These are phyloP conservation scores for Notoglanidium macrostoma DNA, from an alignment of 2,797 vertebrate species.

Conservation along the genomic window DNA sequence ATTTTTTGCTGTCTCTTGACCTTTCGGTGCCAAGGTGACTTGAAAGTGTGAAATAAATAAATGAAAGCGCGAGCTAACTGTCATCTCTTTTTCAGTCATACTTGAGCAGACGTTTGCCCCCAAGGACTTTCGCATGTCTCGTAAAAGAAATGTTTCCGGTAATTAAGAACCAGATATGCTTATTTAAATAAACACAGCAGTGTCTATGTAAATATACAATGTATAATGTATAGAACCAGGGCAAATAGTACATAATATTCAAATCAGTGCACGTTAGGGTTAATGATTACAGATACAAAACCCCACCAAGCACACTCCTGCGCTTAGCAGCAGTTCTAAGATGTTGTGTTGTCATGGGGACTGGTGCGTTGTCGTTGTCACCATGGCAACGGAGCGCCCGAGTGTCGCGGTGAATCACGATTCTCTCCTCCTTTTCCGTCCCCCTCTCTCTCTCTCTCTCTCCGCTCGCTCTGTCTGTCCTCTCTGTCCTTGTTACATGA, in stretches of 20 bases:
- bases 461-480: neutral
- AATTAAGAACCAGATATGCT: neutral
- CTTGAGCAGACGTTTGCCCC: neutral
- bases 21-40: neutral
- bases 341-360: conserved; percentile 24
- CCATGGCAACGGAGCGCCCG: conserved; percentile 26
- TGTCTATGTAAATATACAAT: neutral
- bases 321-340: conserved; percentile 6
- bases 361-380: conserved; percentile 25
- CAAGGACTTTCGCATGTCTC: neutral
- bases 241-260: neutral
- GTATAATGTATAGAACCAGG: neutral
- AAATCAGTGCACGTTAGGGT: neutral
- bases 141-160: neutral
- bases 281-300: neutral
- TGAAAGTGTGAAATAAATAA: neutral
- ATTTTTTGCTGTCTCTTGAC: neutral
- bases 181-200: too few relatives aligned
- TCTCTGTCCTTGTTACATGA: conserved; percentile 34
- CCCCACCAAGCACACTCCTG: neutral
- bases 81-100: neutral
- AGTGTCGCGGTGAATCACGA: conserved; percentile 45
- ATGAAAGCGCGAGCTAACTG: neutral
- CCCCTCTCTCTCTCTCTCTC: neutral
- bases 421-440: conserved; percentile 7